Conservation (phyloP, 2,888 invertebrate species). For the Strigamia crassipes region DNA sequence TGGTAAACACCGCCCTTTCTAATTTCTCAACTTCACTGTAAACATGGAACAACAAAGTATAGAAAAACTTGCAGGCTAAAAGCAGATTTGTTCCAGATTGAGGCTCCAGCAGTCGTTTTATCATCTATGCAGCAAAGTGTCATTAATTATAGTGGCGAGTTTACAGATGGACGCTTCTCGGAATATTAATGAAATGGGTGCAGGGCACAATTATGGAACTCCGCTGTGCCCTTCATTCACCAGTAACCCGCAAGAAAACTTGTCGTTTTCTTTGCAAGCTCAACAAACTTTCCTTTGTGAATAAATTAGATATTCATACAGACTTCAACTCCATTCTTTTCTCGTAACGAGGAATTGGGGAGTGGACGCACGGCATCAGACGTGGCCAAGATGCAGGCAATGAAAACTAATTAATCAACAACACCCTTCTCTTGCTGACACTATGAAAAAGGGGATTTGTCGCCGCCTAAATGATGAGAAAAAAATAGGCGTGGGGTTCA, state of each 20-base stretch:
- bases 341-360: slow-evolving; percentile 28
- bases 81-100: slow-evolving; percentile 38
- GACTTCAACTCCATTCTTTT: slow-evolving; percentile 39
- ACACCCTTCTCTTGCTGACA: slow-evolving; percentile 6
- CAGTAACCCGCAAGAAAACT: slow-evolving; percentile 30
- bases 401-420: slow-evolving; percentile 35
- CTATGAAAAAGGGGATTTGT: slow-evolving; percentile 37
- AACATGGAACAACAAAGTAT: background rate
- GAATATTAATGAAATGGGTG: slow-evolving; percentile 42
- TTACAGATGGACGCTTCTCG: slow-evolving; percentile 40
- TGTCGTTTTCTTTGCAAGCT: slow-evolving; percentile 34
- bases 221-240: slow-evolving; percentile 39
- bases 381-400: slow-evolving; percentile 1
- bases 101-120: slow-evolving; percentile 23
- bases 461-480: slow-evolving; percentile 42
- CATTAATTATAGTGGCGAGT: slow-evolving; percentile 40
- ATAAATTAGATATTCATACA: slow-evolving; percentile 38
- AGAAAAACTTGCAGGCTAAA: background rate
- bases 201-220: slow-evolving; percentile 42
- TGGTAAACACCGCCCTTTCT: background rate
- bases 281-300: slow-evolving; percentile 31
- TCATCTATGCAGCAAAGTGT: slow-evolving; percentile 36
- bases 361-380: background rate
- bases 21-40: slow-evolving; percentile 5
- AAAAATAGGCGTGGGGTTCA: slow-evolving; percentile 16